phyloP scores from a whole-genome alignment of 2,797 vertebrate genomes.

The Buphagus erythrorhynchus region DNA sequence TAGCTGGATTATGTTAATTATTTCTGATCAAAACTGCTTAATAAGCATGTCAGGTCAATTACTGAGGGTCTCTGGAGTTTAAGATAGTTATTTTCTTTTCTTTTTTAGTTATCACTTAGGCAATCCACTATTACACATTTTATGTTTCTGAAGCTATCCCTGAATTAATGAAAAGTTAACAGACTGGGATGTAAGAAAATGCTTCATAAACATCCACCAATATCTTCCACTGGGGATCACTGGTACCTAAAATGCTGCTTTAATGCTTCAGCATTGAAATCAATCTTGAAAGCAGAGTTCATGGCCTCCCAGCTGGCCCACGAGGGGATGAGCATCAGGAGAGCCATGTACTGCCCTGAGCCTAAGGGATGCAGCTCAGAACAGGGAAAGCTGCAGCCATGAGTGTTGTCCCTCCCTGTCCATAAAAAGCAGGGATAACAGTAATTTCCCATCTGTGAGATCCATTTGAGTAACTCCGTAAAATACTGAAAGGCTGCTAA shows the following conservation, averaged over 20 bases:
- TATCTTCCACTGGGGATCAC: conserved; percentile 25
- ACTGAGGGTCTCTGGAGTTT: background rate
- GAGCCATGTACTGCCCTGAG: background rate
- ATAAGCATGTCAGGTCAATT: conserved; percentile 56
- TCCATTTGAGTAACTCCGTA: background rate
- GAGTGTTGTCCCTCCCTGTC: background rate
- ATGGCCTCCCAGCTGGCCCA: background rate
- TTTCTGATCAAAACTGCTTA: conserved; percentile 47
- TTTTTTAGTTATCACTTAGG: background rate
- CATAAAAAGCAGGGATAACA: background rate
- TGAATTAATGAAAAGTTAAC: conserved; percentile 51
- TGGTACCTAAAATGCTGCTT: conserved; percentile 8
- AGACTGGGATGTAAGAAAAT: conserved; percentile 16
- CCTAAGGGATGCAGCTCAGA: background rate
- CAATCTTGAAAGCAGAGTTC: background rate
- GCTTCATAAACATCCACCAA: conserved; percentile 31
- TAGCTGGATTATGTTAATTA: conserved; percentile 48
- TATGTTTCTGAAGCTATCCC: background rate
- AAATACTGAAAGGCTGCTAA: background rate
- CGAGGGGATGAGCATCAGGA: background rate
- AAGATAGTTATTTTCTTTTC: conserved; percentile 6
- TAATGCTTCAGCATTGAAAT: conserved; percentile 7
- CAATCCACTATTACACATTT: background rate
- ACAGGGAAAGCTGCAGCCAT: background rate
- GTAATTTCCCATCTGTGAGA: conserved; percentile 25